Evolutionary conservation across 2,797 vertebrate species (phyloP).

Genomic region (Phalanger gymnotis): DNA sequence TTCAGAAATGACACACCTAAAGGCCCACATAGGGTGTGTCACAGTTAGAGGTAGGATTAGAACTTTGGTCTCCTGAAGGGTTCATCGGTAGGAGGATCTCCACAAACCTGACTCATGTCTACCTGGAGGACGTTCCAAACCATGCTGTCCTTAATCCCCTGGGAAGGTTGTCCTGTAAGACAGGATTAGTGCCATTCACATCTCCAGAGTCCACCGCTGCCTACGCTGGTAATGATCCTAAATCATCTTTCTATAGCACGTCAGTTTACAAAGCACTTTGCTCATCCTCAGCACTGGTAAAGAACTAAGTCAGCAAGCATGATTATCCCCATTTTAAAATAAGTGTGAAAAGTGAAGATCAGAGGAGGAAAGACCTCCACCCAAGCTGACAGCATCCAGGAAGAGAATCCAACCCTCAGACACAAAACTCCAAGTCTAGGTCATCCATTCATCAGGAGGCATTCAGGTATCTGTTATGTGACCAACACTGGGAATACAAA

Average conservation of each 20-base stretch:
- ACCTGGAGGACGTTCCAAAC: background rate
- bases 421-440: background rate
- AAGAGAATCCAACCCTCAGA: background rate
- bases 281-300: background rate
- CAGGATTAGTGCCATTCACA: background rate
- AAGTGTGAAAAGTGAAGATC: background rate
- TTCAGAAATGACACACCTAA: slow-evolving; percentile 18
- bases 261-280: background rate
- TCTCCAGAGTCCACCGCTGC: background rate
- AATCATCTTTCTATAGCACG: background rate
- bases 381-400: background rate
- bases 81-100: background rate
- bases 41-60: background rate
- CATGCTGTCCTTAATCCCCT: background rate
- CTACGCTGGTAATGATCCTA: background rate
- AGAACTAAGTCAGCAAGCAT: background rate
- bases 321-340: background rate
- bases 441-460: background rate
- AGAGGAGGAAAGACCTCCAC: background rate
- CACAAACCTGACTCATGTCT: background rate
- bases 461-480: background rate
- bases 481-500: background rate
- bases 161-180: background rate
- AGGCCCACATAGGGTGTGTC: background rate
- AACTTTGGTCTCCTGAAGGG: slow-evolving; percentile 12